Evolutionary conservation across 2,113 vertebrate genomes (phyloP).

Genomic region (Nettapus auritus): DNA sequence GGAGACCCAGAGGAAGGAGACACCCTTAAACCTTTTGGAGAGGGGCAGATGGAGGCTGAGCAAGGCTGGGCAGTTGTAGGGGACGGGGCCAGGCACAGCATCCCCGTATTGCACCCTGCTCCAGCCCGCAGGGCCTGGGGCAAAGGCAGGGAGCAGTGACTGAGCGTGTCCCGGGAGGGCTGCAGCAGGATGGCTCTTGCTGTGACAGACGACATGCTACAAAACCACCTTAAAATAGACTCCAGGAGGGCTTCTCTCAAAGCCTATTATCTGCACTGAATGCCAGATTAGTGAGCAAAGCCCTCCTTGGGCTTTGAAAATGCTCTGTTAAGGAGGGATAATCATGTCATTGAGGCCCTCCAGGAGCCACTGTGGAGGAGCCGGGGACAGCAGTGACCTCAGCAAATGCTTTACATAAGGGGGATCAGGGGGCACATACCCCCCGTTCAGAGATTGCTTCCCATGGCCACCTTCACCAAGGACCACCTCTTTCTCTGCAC

Average conservation of each 20-base stretch:
- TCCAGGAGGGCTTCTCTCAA: slow-evolving; percentile 47
- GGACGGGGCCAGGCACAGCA: too few species aligned
- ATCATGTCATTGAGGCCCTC: slow-evolving; percentile 50
- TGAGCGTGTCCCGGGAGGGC: fast-evolving
- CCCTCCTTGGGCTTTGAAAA: slow-evolving; percentile 50
- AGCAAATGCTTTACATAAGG: slow-evolving; percentile 40
- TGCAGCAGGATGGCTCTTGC: not conserved
- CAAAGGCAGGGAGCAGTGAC: not conserved
- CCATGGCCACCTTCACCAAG: not conserved
- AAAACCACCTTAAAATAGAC: slow-evolving; percentile 63
- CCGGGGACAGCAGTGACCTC: slow-evolving; percentile 53
- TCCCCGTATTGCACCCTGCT: not conserved
- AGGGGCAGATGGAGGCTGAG: not conserved
- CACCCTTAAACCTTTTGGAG: not conserved
- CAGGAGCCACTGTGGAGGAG: slow-evolving; percentile 11
- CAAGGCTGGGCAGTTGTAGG: not conserved
- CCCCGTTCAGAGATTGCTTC: not conserved
- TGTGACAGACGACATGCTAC: not conserved
- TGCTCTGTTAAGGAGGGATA: slow-evolving; percentile 59
- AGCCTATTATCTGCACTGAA: slow-evolving; percentile 66
- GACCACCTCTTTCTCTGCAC: not conserved
- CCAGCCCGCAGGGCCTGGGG: fast-evolving
- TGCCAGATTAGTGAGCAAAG: slow-evolving; percentile 62
- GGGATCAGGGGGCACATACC: not conserved
- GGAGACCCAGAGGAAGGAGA: not conserved